A percentile compares a stretch with the other conserved stretches of the same genome.
Conservation (phyloP, 2,888 invertebrate genomes). For the Alentia gelatinosa region DNA sequence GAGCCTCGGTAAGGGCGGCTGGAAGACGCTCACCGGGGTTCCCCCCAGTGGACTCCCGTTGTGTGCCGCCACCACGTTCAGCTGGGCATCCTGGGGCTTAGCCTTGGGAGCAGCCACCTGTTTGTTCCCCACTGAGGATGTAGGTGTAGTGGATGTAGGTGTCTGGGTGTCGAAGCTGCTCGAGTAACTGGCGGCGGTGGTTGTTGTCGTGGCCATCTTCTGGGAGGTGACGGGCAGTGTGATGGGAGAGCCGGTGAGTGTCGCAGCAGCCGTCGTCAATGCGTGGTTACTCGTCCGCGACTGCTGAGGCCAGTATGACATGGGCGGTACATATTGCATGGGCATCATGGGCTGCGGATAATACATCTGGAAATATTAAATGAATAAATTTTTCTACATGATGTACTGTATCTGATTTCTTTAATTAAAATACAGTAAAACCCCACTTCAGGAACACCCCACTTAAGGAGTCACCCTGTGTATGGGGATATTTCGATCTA, state of each 20-base stretch:
- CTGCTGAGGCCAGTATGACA: neutral
- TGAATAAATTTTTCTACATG: too few relatives aligned
- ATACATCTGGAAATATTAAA: conserved; percentile 68
- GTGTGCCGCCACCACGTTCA: neutral
- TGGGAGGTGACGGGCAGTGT: neutral
- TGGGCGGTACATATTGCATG: neutral
- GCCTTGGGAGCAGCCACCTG: neutral
- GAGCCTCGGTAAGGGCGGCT: neutral
- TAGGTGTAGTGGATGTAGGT: neutral
- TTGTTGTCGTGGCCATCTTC: neutral
- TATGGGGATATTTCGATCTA: too few relatives aligned
- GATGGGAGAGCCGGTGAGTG: conserved; percentile 38
- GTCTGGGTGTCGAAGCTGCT: neutral
- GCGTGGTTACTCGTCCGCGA: neutral
- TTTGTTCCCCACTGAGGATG: neutral
- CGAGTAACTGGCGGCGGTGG: neutral
- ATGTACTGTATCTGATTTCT: too few relatives aligned
- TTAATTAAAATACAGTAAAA: too few relatives aligned
- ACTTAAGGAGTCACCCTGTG: too few relatives aligned
- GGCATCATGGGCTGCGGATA: conserved; percentile 64
- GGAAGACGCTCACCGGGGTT: neutral
- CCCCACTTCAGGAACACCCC: too few relatives aligned
- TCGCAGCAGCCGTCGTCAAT: conserved; percentile 22
- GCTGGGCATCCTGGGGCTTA: neutral
- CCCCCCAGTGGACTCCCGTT: neutral